phyloP scores from a whole-genome alignment of 2,888 invertebrate species.

The Eupithecia insigniata region DNA sequence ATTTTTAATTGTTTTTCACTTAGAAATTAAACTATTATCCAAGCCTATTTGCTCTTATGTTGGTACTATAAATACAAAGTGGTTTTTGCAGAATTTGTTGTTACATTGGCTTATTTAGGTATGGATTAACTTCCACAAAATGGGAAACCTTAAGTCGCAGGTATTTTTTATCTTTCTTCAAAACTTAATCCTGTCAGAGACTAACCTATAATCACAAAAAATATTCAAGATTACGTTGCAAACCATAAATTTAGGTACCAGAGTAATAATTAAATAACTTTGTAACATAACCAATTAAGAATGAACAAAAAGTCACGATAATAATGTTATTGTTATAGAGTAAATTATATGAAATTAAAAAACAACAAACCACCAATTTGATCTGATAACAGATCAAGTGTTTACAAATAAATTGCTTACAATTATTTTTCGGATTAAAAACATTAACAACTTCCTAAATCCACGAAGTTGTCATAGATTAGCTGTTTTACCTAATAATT shows the following conservation, averaged over 20 bases:
- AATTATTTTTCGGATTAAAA: constrained; percentile 3
- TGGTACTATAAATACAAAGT: too few species aligned
- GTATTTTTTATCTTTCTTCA: background rate
- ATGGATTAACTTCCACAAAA: too few species aligned
- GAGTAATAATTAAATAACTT: background rate
- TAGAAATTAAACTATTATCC: too few species aligned
- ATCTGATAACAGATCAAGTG: constrained; percentile 6
- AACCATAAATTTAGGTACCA: background rate
- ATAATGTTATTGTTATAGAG: background rate
- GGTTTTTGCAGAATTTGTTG: too few species aligned
- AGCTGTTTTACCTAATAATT: background rate
- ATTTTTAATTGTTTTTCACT: too few species aligned
- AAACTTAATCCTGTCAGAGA: background rate
- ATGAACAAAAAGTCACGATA: background rate
- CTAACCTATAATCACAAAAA: background rate
- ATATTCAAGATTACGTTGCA: background rate
- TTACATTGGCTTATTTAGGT: too few species aligned
- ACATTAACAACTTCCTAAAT: background rate
- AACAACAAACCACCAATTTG: background rate
- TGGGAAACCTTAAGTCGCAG: too few species aligned
- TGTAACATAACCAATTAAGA: background rate
- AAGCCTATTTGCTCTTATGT: too few species aligned
- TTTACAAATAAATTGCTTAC: background rate
- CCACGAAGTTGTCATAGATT: background rate
- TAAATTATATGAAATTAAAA: background rate